These are phyloP conservation scores for Camponotus vicinus DNA, from an alignment of 1,140 invertebrate genomes.

Conservation along the genomic window DNA sequence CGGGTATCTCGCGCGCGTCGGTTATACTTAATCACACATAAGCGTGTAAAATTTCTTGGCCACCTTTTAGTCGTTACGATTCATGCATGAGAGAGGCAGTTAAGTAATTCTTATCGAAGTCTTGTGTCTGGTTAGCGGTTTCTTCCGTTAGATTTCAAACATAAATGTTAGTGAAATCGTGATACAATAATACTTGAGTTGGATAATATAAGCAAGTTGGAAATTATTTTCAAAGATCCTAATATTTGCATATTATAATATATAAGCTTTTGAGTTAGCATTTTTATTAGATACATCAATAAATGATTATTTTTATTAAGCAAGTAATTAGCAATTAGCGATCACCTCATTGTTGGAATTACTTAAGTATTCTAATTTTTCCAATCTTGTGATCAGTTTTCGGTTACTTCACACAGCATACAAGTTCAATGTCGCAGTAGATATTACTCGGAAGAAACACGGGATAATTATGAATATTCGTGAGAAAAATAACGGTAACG, in stretches of 20 bases:
- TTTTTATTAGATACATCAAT: background rate
- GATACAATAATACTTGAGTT: background rate
- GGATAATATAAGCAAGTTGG: background rate
- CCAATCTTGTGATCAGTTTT: constrained; percentile 1
- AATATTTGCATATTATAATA: background rate
- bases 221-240: background rate
- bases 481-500: constrained; percentile 29
- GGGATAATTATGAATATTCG: constrained; percentile 43
- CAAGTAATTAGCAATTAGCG: background rate
- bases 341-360: background rate
- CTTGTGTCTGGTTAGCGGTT: background rate
- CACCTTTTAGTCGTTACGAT: constrained; percentile 16
- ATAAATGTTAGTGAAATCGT: background rate
- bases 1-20: constrained; percentile 55
- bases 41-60: constrained; percentile 29
- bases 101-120: background rate
- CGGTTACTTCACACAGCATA: background rate
- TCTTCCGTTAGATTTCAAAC: background rate
- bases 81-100: background rate
- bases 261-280: background rate
- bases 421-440: background rate
- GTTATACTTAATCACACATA: constrained; percentile 60
- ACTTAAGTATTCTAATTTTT: background rate
- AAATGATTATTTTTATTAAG: constrained; percentile 15
- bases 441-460: background rate